These are phyloP conservation scores for Rhyacophila evoluta DNA, from an alignment of 2,888 invertebrate genomes.

Conservation along the genomic window DNA sequence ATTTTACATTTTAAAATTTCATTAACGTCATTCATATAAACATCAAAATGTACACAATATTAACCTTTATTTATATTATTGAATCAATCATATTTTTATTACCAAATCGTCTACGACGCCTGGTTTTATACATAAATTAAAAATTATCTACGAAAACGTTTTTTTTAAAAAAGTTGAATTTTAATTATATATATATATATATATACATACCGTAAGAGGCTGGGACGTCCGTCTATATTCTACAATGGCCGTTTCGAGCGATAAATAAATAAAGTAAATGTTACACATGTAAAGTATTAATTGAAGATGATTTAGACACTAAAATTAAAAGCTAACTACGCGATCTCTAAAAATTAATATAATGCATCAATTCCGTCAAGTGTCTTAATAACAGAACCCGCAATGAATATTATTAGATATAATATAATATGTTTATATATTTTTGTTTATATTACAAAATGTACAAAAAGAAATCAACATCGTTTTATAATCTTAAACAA, in stretches of 20 bases:
- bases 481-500: neutral
- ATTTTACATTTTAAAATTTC: neutral
- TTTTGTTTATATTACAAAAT: neutral
- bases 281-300: neutral
- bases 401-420: neutral
- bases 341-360: neutral
- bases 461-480: conserved; percentile 21
- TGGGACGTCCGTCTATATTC: no score
- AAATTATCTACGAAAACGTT: no score
- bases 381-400: neutral
- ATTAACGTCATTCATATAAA: neutral
- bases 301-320: neutral
- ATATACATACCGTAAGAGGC: no score
- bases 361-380: neutral
- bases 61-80: no score
- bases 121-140: no score
- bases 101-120: no score
- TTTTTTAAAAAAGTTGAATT: no score
- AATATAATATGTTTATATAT: conserved; percentile 5
- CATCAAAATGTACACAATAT: neutral
- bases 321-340: neutral
- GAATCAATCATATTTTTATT: no score
- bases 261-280: no score
- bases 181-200: no score
- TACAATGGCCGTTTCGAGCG: no score